Evolutionary conservation across 2,113 vertebrate genomes (phyloP).

Genomic region (Dicerorhinus sumatrensis): DNA sequence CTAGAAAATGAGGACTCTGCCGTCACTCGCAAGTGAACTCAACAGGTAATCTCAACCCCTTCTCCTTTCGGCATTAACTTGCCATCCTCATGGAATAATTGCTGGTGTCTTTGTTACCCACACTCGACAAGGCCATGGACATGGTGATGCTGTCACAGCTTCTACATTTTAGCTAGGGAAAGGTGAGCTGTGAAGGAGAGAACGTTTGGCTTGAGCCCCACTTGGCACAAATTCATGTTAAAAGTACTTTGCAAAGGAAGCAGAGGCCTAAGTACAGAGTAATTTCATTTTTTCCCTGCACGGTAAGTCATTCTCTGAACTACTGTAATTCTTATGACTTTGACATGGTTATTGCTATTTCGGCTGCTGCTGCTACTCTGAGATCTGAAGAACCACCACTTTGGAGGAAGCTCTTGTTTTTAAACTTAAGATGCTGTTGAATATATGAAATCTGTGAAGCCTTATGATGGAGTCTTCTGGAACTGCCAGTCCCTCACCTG

Average conservation of each 20-base stretch:
- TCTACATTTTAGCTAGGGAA: slow-evolving; percentile 57
- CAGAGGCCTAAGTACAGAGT: slow-evolving; percentile 51
- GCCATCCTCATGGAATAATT: slow-evolving; percentile 17
- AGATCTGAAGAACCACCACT: background rate
- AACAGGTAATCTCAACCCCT: background rate
- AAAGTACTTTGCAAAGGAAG: slow-evolving; percentile 66
- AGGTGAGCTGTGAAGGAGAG: slow-evolving; percentile 56
- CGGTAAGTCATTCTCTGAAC: slow-evolving; percentile 52
- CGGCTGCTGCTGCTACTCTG: background rate
- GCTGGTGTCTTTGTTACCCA: slow-evolving; percentile 39
- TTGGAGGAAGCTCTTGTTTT: background rate
- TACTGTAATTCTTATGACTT: slow-evolving; percentile 53
- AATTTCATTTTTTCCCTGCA: slow-evolving; percentile 41
- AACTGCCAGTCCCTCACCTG: background rate
- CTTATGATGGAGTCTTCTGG: background rate
- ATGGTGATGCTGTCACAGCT: background rate
- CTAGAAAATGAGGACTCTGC: background rate
- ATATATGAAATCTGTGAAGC: background rate
- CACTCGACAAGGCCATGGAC: background rate
- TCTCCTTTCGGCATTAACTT: background rate
- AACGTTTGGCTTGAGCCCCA: slow-evolving; percentile 26
- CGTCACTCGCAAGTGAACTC: background rate
- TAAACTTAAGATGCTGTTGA: background rate
- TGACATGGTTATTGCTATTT: slow-evolving; percentile 41
- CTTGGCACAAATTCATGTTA: slow-evolving; percentile 60